Conservation (phyloP, 2,888 invertebrate genomes). For the Caenorhabditis panamensis region DNA sequence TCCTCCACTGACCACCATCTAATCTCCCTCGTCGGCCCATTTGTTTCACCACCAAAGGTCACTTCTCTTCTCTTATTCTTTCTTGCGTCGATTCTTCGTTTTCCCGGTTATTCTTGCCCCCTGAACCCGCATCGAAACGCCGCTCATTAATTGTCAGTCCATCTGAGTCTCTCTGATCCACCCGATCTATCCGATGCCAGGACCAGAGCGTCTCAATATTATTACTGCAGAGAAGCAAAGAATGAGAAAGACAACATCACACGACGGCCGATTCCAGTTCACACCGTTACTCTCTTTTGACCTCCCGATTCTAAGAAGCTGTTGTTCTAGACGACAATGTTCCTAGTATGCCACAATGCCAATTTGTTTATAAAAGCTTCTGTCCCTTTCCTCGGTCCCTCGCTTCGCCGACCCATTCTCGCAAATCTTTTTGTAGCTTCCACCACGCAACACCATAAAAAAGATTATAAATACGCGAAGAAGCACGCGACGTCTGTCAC, state of each 20-base stretch:
- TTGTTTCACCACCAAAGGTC: constrained; percentile 51
- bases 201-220: constrained; percentile 34
- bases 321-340: background rate
- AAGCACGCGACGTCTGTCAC: constrained; percentile 41
- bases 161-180: constrained; percentile 40
- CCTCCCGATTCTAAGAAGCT: background rate
- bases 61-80: constrained; percentile 42
- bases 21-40: constrained; percentile 35
- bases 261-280: constrained; percentile 3
- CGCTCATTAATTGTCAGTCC: constrained; percentile 41
- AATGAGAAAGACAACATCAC: constrained; percentile 15
- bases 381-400: background rate
- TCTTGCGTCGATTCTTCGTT: constrained; percentile 8
- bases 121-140: constrained; percentile 8
- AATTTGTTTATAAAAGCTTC: constrained; percentile 49
- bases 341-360: constrained; percentile 29
- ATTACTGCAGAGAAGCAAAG: constrained; percentile 28
- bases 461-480: constrained; percentile 57
- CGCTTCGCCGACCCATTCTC: constrained; percentile 10
- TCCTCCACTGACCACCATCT: constrained; percentile 42
- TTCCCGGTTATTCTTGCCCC: constrained; percentile 40
- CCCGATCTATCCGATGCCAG: constrained; percentile 2
- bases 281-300: constrained; percentile 25
- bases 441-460: constrained; percentile 39
- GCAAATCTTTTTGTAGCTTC: constrained; percentile 22